Evolutionary conservation across 2,888 invertebrate genomes (phyloP).

Genomic region (Clistopyga incitator): DNA sequence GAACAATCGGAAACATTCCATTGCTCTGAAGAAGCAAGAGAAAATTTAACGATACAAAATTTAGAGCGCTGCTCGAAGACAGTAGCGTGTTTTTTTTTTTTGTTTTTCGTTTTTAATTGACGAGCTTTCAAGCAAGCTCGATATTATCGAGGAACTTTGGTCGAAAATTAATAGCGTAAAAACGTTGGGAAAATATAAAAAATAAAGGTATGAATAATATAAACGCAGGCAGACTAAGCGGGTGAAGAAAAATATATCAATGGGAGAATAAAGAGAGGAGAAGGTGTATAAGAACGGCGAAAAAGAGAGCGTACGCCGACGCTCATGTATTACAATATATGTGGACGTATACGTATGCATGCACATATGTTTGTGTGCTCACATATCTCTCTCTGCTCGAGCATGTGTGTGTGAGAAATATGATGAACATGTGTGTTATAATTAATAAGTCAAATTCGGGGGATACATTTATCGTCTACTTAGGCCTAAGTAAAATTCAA

Average conservation of each 20-base stretch:
- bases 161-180: constrained; percentile 39
- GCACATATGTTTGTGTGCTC: constrained; percentile 57
- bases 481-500: constrained; percentile 77
- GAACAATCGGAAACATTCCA: constrained; percentile 72
- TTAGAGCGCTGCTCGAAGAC: constrained; percentile 4
- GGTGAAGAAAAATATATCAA: constrained; percentile 53
- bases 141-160: constrained; percentile 47
- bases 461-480: constrained; percentile 65
- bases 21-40: constrained; percentile 58
- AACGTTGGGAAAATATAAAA: constrained; percentile 20
- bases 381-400: constrained; percentile 52
- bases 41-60: constrained; percentile 1
- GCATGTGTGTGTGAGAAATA: constrained; percentile 58
- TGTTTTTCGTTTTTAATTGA: constrained; percentile 29
- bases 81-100: no score
- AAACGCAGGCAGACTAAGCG: constrained; percentile 61
- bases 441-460: constrained; percentile 57
- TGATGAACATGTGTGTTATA: constrained; percentile 61
- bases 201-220: constrained; percentile 39
- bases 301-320: constrained; percentile 54
- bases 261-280: neutral
- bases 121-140: constrained; percentile 26
- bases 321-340: constrained; percentile 68
- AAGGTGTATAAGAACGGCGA: constrained; percentile 28
- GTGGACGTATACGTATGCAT: constrained; percentile 50